Evolutionary conservation across 1,140 invertebrate genomes (phyloP).

Genomic region (Euwallacea similis): DNA sequence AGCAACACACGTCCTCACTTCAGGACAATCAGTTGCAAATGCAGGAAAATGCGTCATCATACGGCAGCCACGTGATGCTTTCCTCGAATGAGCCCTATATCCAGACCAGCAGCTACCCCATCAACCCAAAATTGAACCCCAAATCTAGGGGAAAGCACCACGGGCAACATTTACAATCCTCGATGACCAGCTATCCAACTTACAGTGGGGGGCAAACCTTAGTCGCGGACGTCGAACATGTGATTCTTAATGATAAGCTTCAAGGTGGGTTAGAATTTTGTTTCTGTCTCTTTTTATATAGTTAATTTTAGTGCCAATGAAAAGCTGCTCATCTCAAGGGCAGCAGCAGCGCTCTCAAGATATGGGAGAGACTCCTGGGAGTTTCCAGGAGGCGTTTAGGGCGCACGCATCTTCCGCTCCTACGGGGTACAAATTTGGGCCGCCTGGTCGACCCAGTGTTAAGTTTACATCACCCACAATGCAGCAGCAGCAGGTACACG

Average conservation of each 20-base stretch:
- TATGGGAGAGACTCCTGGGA: slow-evolving; percentile 16
- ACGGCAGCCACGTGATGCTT: neutral
- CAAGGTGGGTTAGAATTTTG: neutral
- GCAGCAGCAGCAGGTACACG: slow-evolving; percentile 17
- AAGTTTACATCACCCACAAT: slow-evolving; percentile 54
- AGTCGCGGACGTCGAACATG: neutral
- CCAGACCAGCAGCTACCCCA: slow-evolving; percentile 47
- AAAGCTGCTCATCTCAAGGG: neutral
- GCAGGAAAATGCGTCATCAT: too few species aligned
- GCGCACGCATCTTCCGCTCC: slow-evolving; percentile 27
- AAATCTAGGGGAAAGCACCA: slow-evolving; percentile 44
- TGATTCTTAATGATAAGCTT: neutral
- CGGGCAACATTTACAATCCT: neutral
- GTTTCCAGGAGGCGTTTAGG: slow-evolving; percentile 25
- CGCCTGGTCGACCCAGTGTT: slow-evolving; percentile 47
- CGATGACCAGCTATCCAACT: neutral
- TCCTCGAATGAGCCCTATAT: neutral
- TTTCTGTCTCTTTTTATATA: neutral
- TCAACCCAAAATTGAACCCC: slow-evolving; percentile 55
- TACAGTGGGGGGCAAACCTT: neutral
- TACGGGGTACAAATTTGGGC: slow-evolving; percentile 56
- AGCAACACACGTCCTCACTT: neutral
- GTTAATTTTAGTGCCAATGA: slow-evolving; percentile 10
- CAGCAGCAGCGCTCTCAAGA: slow-evolving; percentile 7
- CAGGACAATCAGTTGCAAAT: neutral